These are phyloP conservation scores for Lamellibrachia satsuma DNA, from an alignment of 2,888 invertebrate species.

Conservation along the genomic window DNA sequence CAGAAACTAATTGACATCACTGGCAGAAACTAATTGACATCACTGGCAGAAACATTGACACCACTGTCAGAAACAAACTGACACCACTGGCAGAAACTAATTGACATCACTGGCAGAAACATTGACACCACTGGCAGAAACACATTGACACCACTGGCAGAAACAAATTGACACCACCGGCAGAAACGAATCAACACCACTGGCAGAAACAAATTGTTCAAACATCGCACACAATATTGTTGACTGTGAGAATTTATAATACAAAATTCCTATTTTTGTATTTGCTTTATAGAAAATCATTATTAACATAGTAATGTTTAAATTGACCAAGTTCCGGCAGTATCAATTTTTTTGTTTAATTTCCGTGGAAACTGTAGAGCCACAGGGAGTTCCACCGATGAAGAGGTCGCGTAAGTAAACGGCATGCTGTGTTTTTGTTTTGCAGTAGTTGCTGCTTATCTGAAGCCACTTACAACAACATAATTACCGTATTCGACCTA, in stretches of 20 bases:
- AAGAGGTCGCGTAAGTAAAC: slow-evolving; percentile 36
- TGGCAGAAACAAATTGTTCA: background rate
- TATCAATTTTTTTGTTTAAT: background rate
- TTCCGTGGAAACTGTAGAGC: slow-evolving; percentile 25
- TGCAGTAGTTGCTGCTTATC: background rate
- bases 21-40: background rate
- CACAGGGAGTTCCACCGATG: slow-evolving; percentile 37
- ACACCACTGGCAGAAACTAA: background rate
- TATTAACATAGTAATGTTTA: background rate
- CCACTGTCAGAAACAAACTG: background rate
- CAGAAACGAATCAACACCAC: background rate
- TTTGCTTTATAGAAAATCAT: background rate
- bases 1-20: no score
- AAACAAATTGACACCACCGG: background rate
- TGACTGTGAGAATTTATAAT: background rate
- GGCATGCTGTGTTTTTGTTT: background rate
- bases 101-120: background rate
- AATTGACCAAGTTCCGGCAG: background rate
- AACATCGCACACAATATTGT: background rate
- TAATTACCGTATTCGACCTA: background rate
- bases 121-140: no score
- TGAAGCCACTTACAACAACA: background rate
- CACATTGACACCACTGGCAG: background rate
- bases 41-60: background rate
- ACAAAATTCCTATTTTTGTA: background rate